Evolutionary conservation across 2,113 vertebrate species (phyloP).

Genomic region (Brienomyrus brachyistius): DNA sequence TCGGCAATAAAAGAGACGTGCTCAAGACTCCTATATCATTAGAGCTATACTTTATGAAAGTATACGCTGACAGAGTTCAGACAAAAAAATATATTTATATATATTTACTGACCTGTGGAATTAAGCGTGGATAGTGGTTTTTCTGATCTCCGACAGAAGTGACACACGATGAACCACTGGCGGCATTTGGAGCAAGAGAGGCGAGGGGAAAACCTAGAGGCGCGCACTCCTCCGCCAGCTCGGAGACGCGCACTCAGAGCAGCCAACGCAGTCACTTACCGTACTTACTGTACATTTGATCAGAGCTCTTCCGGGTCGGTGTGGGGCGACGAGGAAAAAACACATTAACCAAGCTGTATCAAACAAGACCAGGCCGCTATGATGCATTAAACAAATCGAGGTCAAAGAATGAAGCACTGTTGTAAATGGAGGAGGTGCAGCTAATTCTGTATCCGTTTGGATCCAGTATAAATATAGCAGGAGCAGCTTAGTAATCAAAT

Average conservation of each 20-base stretch:
- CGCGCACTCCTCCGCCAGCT: constrained; percentile 52
- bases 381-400: constrained; percentile 2
- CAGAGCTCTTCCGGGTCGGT: constrained; percentile 76
- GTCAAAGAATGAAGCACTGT: not conserved
- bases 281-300: constrained; percentile 46
- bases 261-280: constrained; percentile 54
- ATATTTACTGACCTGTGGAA: constrained; percentile 73
- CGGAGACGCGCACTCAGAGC: constrained; percentile 28
- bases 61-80: not conserved
- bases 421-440: constrained; percentile 11
- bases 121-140: constrained; percentile 41
- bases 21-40: not conserved
- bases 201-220: constrained; percentile 50
- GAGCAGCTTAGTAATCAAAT: not conserved
- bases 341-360: not conserved
- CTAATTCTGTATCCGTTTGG: constrained; percentile 13
- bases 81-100: constrained; percentile 6
- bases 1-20: not conserved
- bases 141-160: constrained; percentile 55
- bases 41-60: not conserved
- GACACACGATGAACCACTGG: constrained; percentile 63
- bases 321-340: constrained; percentile 39
- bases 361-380: not conserved
- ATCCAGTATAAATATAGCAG: not conserved
- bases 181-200: constrained; percentile 64